Conservation (phyloP, 2,797 vertebrate species). For the Babyrousa celebensis region DNA sequence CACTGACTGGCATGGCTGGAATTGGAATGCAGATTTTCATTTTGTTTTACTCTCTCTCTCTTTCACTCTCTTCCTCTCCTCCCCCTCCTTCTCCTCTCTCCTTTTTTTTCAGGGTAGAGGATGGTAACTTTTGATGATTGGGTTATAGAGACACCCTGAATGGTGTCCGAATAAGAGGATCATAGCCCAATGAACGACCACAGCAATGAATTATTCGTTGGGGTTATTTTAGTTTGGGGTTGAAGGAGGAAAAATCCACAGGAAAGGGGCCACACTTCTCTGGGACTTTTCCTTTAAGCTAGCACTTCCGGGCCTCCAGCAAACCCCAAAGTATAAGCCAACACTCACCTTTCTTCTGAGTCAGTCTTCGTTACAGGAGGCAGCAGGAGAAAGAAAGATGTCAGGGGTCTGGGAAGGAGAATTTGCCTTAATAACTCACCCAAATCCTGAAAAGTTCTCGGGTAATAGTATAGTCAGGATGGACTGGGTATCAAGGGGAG, state of each 20-base stretch:
- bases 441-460: neutral
- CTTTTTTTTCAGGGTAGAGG: neutral
- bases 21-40: slow-evolving; percentile 17
- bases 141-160: slow-evolving; percentile 47
- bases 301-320: neutral
- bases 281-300: slow-evolving; percentile 32
- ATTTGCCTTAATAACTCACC: neutral
- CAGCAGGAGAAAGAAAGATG: neutral
- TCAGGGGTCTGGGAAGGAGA: neutral
- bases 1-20: neutral
- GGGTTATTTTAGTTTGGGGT: slow-evolving; percentile 32
- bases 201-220: slow-evolving; percentile 15
- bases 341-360: slow-evolving; percentile 38
- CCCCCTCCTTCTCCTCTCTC: neutral
- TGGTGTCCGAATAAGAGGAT: slow-evolving; percentile 43
- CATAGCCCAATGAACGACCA: neutral
- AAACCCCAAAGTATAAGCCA: neutral
- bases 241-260: neutral
- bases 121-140: slow-evolving; percentile 8
- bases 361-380: neutral
- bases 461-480: neutral
- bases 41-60: neutral
- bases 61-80: neutral
- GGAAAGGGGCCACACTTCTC: neutral
- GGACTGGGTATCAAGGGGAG: neutral